Evolutionary conservation across 2,113 vertebrate species (phyloP).

Genomic region (Cettia cetti): DNA sequence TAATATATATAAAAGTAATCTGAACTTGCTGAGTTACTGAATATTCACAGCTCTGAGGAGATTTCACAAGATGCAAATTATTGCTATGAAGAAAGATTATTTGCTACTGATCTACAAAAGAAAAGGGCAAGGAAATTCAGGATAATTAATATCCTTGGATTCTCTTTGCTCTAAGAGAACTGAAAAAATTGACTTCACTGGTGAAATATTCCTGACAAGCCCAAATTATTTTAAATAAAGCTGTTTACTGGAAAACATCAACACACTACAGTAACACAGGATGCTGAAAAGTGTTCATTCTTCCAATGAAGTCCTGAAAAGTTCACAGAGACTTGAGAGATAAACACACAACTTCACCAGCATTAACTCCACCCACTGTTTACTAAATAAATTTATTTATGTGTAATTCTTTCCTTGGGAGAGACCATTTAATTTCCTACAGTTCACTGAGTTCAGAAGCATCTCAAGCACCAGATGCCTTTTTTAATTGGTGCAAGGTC

Average conservation of each 20-base stretch:
- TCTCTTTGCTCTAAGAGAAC: neutral
- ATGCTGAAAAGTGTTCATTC: neutral
- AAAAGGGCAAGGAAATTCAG: neutral
- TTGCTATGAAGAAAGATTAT: neutral
- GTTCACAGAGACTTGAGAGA: neutral
- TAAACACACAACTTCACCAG: neutral
- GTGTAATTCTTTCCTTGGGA: neutral
- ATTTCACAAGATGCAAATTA: neutral
- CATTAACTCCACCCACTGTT: neutral
- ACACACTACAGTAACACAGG: neutral
- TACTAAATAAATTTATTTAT: neutral
- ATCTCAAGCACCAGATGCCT: neutral
- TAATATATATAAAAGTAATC: neutral
- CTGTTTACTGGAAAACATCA: neutral
- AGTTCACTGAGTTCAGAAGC: neutral
- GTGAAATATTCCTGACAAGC: neutral
- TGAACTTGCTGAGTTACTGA: neutral
- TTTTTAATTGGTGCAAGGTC: neutral
- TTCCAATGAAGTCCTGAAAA: neutral
- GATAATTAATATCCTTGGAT: neutral
- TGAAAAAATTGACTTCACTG: neutral
- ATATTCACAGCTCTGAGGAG: neutral
- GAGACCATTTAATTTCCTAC: neutral
- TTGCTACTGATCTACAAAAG: neutral
- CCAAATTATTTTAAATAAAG: neutral